These are phyloP conservation scores for Drosophila albomicans DNA, from an alignment of 1,140 invertebrate species.

Conservation along the genomic window DNA sequence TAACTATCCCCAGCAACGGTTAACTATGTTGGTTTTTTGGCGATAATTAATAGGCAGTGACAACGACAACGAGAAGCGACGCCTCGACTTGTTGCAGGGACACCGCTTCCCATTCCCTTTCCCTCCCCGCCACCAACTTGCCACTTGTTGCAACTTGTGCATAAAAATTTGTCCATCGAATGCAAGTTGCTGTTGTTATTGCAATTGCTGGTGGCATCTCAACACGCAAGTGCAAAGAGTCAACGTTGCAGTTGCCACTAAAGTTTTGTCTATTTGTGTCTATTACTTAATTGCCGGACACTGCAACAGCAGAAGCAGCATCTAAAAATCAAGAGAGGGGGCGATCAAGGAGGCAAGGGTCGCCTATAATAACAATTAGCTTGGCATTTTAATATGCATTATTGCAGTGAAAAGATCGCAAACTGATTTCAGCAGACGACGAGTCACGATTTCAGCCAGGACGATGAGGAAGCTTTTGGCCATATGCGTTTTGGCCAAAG, in stretches of 20 bases:
- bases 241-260: conserved; percentile 5
- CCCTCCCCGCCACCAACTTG: not conserved
- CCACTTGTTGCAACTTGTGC: conserved; percentile 51
- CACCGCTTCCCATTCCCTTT: conserved; percentile 12
- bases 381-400: conserved; percentile 83
- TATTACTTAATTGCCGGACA: conserved; percentile 80
- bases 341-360: conserved; percentile 3
- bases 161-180: conserved; percentile 76
- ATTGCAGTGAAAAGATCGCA: conserved; percentile 78
- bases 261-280: conserved; percentile 51
- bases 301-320: conserved; percentile 8
- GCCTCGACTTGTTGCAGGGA: conserved; percentile 38
- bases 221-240: conserved; percentile 62
- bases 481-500: conserved; percentile 55
- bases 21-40: conserved; percentile 46
- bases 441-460: conserved; percentile 73
- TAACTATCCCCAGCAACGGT: conserved; percentile 10
- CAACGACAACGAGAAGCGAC: conserved; percentile 54
- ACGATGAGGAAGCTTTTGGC: conserved; percentile 41
- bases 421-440: conserved; percentile 70
- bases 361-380: conserved; percentile 78
- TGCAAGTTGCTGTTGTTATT: conserved; percentile 19
- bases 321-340: not conserved
- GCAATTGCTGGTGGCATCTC: conserved; percentile 29
- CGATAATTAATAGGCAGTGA: conserved; percentile 74